Conservation (phyloP, 1,140 invertebrate genomes). For the Drosophila watanabei region DNA sequence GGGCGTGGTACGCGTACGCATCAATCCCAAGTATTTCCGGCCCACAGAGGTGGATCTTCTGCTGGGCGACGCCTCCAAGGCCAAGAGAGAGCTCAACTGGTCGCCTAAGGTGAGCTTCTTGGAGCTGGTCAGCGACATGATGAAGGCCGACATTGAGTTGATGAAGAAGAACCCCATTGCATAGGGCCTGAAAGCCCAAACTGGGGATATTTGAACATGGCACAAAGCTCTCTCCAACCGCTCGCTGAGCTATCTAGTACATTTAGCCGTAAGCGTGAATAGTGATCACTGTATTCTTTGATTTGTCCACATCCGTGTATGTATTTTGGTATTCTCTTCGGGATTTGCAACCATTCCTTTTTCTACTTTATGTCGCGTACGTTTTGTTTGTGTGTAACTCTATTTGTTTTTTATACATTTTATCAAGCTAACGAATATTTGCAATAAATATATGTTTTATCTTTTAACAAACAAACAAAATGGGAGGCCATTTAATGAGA, state of each 20-base stretch:
- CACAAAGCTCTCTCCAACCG: slow-evolving; percentile 65
- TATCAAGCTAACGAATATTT: slow-evolving; percentile 54
- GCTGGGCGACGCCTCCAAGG: slow-evolving; percentile 96
- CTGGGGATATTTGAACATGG: slow-evolving; percentile 37
- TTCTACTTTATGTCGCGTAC: slow-evolving; percentile 39
- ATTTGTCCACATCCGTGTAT: slow-evolving; percentile 27
- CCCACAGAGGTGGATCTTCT: slow-evolving; percentile 99
- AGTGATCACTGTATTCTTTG: slow-evolving; percentile 43
- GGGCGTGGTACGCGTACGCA: slow-evolving; percentile 93
- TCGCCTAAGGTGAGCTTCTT: slow-evolving; percentile 93
- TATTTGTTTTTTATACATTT: slow-evolving; percentile 53
- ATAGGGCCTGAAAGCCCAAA: slow-evolving; percentile 84
- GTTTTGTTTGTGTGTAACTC: slow-evolving; percentile 38
- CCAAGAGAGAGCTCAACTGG: slow-evolving; percentile 95
- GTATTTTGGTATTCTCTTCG: slow-evolving; percentile 48
- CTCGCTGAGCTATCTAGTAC: slow-evolving; percentile 30
- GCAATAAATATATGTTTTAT: slow-evolving; percentile 63
- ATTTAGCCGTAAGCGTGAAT: slow-evolving; percentile 49
- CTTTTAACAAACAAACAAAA: slow-evolving; percentile 11
- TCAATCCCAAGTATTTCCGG: slow-evolving; percentile 98
- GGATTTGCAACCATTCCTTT: slow-evolving; percentile 73
- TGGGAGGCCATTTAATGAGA: not conserved
- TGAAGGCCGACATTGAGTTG: slow-evolving; percentile 95
- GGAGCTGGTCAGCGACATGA: slow-evolving; percentile 97
- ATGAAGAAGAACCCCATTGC: slow-evolving; percentile 97